Base-by-base conservation (phyloP, 2,888 invertebrate species). In the Andrena bicolor region DNA sequence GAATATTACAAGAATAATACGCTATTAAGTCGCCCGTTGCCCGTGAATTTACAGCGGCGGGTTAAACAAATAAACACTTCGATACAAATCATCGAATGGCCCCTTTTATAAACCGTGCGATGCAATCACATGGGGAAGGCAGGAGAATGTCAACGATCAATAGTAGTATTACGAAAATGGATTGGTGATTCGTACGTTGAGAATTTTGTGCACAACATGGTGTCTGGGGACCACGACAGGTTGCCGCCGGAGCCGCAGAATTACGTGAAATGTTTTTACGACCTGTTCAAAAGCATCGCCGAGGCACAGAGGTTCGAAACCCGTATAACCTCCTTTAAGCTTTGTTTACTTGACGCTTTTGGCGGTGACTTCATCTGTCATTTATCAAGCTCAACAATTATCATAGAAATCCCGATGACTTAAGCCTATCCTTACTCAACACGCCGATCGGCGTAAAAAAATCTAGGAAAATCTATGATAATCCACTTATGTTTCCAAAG, bases 261-360 rank as follows among this genome's bases (percentile, higher is more conserved):
- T 86, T 94, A 94, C 76, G 94, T 93, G 74, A 93, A 93, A 90
- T 93, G 93, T 89, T 94, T 95, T 85, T 94, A 94, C 84, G 94
- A 94, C 81, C 92, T 94, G 70, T 94, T 94, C 89, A 94, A 94
- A 90, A 93, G 92, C 86, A 90, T 93, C 84, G 93, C 94, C 80
- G 94, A 94, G 85, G 93, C 93, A 68, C 94, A 94, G 88, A 94
- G 94, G 94, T 94, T 90, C 82, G 89, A 87, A 75, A 85, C 72
- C 56, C 56, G 65, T 90, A 90, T 93, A 93, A 93, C 92, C 92
- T 93, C 90, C 86, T 76, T 79, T 51, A 76, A 81, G 82, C 84
- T 90, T 92, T 91, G 90, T 93, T 93, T 92, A 93, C 92, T 83
- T 85, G 88, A 82, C 75, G 80, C 82, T 89, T 85, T 82, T 80